phyloP scores from a whole-genome alignment of 2,888 invertebrate genomes.

The Cyaniris semiargus region DNA sequence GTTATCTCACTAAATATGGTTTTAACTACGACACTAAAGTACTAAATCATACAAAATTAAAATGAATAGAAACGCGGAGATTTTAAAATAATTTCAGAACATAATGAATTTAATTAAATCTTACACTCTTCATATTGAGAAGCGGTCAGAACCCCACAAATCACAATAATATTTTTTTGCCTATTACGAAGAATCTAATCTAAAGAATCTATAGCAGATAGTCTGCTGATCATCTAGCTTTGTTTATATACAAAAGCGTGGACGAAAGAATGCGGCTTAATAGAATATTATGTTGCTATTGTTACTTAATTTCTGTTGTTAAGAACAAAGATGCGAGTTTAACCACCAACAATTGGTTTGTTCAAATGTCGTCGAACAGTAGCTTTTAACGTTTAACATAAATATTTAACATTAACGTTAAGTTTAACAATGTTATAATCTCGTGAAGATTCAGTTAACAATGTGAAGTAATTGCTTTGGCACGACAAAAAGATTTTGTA shows the following conservation, averaged over 20 bases:
- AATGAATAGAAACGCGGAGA: not conserved
- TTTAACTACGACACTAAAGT: not conserved
- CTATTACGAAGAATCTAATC: not conserved
- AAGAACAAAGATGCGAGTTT: not conserved
- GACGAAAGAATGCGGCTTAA: not conserved
- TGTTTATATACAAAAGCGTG: not conserved
- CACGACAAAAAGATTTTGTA: slow-evolving; percentile 51
- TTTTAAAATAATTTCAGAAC: not conserved
- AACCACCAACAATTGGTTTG: not conserved
- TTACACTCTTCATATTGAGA: not conserved
- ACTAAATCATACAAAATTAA: not conserved
- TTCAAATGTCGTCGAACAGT: slow-evolving; percentile 6
- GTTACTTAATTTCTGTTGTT: not conserved
- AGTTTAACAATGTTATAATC: slow-evolving; percentile 13
- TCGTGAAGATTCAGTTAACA: slow-evolving; percentile 44
- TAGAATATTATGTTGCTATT: not conserved
- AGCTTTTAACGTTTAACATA: slow-evolving; percentile 13
- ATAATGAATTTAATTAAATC: not conserved
- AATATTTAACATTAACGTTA: slow-evolving; percentile 19
- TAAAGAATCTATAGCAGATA: not conserved
- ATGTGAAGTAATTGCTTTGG: slow-evolving; percentile 45
- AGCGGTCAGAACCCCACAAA: not conserved
- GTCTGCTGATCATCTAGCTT: not conserved
- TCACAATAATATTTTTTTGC: not conserved
- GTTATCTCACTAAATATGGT: not conserved